phyloP scores from a whole-genome alignment of 2,113 vertebrate species.

The Platysteira castanea region DNA sequence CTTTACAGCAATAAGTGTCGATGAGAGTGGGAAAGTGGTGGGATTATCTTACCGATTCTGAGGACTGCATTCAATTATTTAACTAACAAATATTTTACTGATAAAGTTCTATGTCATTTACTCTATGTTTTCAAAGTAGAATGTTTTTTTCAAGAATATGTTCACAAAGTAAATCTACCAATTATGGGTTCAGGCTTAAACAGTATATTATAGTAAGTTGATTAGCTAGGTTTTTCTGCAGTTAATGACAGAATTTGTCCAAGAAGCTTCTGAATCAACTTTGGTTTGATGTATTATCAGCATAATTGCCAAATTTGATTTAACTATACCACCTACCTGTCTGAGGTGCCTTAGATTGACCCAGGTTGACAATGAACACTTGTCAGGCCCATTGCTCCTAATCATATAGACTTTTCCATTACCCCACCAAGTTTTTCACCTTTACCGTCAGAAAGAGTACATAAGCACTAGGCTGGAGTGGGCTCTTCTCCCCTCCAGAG shows the following conservation, averaged over 20 bases:
- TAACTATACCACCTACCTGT: background rate
- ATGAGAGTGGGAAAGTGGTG: background rate
- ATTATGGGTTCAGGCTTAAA: background rate
- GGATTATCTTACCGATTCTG: background rate
- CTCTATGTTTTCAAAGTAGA: background rate
- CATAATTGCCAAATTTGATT: background rate
- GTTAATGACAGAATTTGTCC: background rate
- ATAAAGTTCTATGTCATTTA: background rate
- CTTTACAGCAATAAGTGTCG: background rate
- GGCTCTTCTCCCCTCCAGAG: background rate
- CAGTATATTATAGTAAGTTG: background rate
- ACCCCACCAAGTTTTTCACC: background rate
- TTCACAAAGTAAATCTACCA: background rate
- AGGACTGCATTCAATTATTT: background rate
- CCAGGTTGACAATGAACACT: background rate
- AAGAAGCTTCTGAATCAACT: background rate
- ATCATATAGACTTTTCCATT: background rate
- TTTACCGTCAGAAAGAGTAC: background rate
- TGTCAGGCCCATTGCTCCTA: background rate
- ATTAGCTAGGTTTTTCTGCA: background rate
- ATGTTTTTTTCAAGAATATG: background rate
- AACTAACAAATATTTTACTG: background rate
- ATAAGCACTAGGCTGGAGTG: background rate
- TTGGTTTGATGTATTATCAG: background rate
- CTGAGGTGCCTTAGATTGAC: background rate